These are phyloP conservation scores for Zosterops pallidus DNA, from an alignment of 2,113 vertebrate genomes.

Conservation along the genomic window DNA sequence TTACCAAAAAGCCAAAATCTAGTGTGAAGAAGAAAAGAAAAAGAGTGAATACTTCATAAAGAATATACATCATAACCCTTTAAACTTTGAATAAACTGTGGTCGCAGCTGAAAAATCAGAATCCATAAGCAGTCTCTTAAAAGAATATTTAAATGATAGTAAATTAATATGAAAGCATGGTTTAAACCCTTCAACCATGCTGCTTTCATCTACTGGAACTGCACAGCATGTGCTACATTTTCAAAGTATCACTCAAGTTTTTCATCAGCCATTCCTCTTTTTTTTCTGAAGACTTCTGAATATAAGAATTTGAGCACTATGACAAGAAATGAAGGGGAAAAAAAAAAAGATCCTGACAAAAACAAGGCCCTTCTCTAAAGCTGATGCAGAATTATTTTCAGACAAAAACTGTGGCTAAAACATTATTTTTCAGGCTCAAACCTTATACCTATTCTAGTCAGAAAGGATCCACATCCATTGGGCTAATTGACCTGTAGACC, in stretches of 20 bases:
- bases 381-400: neutral
- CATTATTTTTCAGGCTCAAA: neutral
- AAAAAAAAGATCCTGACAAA: neutral
- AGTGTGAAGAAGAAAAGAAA: neutral
- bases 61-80: neutral
- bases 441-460: neutral
- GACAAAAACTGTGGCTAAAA: neutral
- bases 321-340: neutral
- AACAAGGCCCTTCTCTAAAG: neutral
- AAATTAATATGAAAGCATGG: conserved; percentile 22
- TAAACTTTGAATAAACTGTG: neutral
- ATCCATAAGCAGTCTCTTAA: neutral
- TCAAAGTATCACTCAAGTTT: conserved; percentile 8
- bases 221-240: neutral
- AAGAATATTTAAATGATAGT: conserved; percentile 17
- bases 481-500: neutral
- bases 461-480: neutral
- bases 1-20: neutral
- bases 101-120: neutral
- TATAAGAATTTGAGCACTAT: neutral
- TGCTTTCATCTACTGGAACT: conserved; percentile 11
- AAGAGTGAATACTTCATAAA: neutral
- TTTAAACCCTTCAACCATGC: conserved; percentile 4
- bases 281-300: neutral
- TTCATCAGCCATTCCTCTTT: neutral